These are phyloP conservation scores for Arenicola marina DNA, from an alignment of 2,888 invertebrate genomes.

Conservation along the genomic window DNA sequence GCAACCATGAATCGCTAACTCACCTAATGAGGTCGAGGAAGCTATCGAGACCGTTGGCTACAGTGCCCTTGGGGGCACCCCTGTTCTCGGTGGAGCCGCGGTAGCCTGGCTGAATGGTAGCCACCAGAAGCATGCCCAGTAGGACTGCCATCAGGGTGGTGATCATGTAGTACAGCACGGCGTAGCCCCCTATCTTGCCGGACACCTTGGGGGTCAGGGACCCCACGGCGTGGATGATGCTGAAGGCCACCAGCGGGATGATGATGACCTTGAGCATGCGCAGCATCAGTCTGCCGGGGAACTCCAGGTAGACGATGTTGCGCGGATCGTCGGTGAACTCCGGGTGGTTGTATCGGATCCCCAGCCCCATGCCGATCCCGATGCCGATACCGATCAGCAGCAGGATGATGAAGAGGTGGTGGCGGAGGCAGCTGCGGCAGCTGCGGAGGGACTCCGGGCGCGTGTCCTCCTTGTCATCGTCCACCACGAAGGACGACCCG, in stretches of 20 bases:
- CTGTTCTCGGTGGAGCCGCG: not conserved
- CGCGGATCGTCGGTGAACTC: slow-evolving; percentile 63
- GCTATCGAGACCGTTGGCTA: slow-evolving; percentile 17
- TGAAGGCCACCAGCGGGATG: slow-evolving; percentile 21
- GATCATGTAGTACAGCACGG: slow-evolving; percentile 77
- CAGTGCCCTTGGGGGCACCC: slow-evolving; percentile 6
- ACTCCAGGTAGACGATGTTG: slow-evolving; percentile 65
- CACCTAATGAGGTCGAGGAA: slow-evolving; percentile 23
- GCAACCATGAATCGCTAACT: too few species aligned
- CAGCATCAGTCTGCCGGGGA: slow-evolving; percentile 36
- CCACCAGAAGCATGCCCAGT: slow-evolving; percentile 27
- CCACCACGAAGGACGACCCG: too few species aligned
- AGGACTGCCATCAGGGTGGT: slow-evolving; percentile 64
- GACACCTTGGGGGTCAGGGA: slow-evolving; percentile 85
- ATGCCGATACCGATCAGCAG: slow-evolving; percentile 80
- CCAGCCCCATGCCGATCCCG: slow-evolving; percentile 69
- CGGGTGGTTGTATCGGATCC: slow-evolving; percentile 58
- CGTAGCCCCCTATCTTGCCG: slow-evolving; percentile 31
- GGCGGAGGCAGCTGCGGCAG: too few species aligned
- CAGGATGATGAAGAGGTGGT: slow-evolving; percentile 76
- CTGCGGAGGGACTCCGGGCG: too few species aligned
- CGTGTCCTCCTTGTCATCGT: too few species aligned
- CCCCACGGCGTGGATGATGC: slow-evolving; percentile 71
- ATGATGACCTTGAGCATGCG: slow-evolving; percentile 26
- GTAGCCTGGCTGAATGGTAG: slow-evolving; percentile 25